Evolutionary conservation across 2,888 invertebrate species (phyloP).

Genomic region (Micoletzkya japonica): DNA sequence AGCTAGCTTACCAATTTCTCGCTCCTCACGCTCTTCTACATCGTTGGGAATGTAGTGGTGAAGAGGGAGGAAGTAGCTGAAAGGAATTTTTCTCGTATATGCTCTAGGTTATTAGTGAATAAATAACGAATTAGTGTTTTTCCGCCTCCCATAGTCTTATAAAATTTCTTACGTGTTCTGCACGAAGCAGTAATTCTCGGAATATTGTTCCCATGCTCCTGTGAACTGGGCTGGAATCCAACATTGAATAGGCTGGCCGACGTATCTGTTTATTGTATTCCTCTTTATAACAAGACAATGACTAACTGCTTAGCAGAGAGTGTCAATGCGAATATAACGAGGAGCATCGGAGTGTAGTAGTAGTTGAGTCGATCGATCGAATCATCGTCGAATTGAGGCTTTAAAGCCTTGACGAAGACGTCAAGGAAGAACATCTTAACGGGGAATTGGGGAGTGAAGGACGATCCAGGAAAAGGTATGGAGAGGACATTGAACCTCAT

Average conservation of each 20-base stretch:
- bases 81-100: background rate
- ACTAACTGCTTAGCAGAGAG: conserved; percentile 62
- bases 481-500: conserved; percentile 7
- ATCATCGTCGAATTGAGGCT: conserved; percentile 63
- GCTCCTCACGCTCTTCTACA: conserved; percentile 47
- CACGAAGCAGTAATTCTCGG: conserved; percentile 64
- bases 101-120: background rate
- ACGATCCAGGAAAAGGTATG: background rate
- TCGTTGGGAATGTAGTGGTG: conserved; percentile 58
- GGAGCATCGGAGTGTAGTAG: conserved; percentile 61
- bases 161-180: conserved; percentile 30
- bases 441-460: background rate
- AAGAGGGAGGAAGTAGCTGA: conserved; percentile 62
- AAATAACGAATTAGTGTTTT: background rate
- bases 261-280: conserved; percentile 42
- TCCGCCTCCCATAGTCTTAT: background rate
- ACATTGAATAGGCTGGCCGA: conserved; percentile 64
- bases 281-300: background rate
- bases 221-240: conserved; percentile 64
- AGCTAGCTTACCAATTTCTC: conserved; percentile 49
- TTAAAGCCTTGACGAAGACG: conserved; percentile 61
- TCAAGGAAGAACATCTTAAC: conserved; percentile 62
- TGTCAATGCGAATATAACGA: conserved; percentile 62
- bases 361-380: conserved; percentile 62
- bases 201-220: conserved; percentile 63